Percentiles rank a stretch among this genome's conserved stretches.
These are phyloP conservation scores for Lymantria dispar DNA, from an alignment of 2,888 invertebrate species.

Conservation along the genomic window DNA sequence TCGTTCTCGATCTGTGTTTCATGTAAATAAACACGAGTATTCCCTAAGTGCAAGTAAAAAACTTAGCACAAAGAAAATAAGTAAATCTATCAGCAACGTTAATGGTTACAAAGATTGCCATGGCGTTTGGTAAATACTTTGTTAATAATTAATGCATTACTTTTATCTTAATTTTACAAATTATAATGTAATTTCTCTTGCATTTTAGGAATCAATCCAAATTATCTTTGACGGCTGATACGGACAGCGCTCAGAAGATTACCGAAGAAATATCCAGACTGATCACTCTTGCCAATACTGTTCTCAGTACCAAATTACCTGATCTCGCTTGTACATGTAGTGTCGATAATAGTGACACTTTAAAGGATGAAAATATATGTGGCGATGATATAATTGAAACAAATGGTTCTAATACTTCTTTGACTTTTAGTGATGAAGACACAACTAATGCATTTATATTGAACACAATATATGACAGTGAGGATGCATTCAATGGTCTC, in stretches of 20 bases:
- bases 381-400: constrained; percentile 18
- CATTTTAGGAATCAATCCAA: constrained; percentile 66
- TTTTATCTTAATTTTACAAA: background rate
- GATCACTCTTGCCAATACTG: constrained; percentile 76
- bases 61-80: constrained; percentile 64
- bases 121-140: constrained; percentile 53
- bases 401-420: constrained; percentile 38
- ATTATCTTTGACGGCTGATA: constrained; percentile 57
- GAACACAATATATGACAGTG: constrained; percentile 42
- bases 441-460: constrained; percentile 41
- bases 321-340: constrained; percentile 62
- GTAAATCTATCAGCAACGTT: constrained; percentile 73
- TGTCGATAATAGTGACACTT: constrained; percentile 31
- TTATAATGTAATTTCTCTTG: constrained; percentile 1
- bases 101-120: constrained; percentile 63
- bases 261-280: constrained; percentile 72
- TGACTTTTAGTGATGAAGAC: constrained; percentile 49
- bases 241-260: constrained; percentile 59
- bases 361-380: constrained; percentile 26
- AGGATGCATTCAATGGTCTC: constrained; percentile 41
- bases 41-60: constrained; percentile 55
- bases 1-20: constrained; percentile 66
- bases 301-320: constrained; percentile 70
- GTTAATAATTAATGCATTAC: background rate
- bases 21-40: constrained; percentile 68